These are phyloP conservation scores for Apotomis betuletana DNA, from an alignment of 2,888 invertebrate species.

Conservation along the genomic window DNA sequence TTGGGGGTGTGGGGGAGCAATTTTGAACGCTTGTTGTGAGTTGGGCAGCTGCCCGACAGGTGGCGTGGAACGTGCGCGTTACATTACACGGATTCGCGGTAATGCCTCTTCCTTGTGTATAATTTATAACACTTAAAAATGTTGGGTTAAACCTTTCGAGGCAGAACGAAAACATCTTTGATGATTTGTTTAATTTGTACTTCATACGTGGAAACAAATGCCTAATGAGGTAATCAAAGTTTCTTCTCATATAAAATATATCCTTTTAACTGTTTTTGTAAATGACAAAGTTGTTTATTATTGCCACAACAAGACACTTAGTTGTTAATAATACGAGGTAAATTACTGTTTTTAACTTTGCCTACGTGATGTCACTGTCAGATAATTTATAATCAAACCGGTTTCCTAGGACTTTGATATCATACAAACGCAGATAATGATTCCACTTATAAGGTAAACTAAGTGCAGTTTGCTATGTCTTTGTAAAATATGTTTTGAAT, in stretches of 20 bases:
- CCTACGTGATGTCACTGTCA: conserved; percentile 35
- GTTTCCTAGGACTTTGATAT: conserved; percentile 34
- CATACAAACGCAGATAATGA: conserved; percentile 28
- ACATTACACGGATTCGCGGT: conserved; percentile 60
- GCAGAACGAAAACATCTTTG: too few species aligned
- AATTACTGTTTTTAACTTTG: conserved; percentile 15
- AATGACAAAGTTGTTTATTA: neutral
- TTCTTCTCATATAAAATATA: neutral
- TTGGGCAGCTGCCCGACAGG: conserved; percentile 76
- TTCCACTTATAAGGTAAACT: conserved; percentile 24
- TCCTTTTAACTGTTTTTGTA: too few species aligned
- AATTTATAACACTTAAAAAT: conserved; percentile 40
- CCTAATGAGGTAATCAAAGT: too few species aligned
- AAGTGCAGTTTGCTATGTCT: neutral
- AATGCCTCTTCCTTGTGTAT: conserved; percentile 50
- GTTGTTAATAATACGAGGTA: conserved; percentile 15
- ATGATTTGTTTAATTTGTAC: too few species aligned
- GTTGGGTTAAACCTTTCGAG: neutral
- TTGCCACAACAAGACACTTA: neutral
- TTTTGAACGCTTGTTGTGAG: conserved; percentile 71
- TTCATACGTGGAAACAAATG: too few species aligned
- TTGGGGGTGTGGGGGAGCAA: conserved; percentile 58
- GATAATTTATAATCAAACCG: conserved; percentile 39
- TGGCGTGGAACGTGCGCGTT: conserved; percentile 68
- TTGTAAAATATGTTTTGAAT: neutral